Evolutionary conservation across 2,888 invertebrate genomes (phyloP), one percentile per base, ranked within the genome.

Genomic region (Hypomecis atomaria): DNA sequence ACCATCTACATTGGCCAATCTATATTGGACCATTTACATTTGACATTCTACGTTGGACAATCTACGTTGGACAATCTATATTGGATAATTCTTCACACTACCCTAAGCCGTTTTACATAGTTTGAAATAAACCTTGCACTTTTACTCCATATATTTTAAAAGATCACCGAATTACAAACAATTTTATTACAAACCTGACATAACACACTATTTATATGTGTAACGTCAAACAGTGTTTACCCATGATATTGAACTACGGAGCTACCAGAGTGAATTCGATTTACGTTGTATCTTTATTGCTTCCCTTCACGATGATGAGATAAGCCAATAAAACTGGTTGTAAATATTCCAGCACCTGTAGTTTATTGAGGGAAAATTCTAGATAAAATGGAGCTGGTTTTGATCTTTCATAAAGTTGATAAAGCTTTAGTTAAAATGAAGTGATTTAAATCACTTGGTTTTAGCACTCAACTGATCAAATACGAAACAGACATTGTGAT

Each of bases 251-350:
- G 13, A 53, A 63, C 47, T 63, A 42, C 65, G 57, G 43, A 55
- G 52, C n/a, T 48, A 23, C 44, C 44, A 11, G 37, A 57, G 11
- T 48, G 59, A 48, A 57, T 57, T 58, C 48, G 23, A 60, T 65
- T 43, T 61, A 37, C 48, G 53, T 64, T 42, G 37, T 47, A 65
- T 57, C 42, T 65, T 65, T 65, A 65, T 65, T 60, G 53, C 65
- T 65, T 65, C 60, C 65, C 57, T 60, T 65, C 60, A 47, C 38
- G 33, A 43, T 55, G 48, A 54, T 54, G 47, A 43, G 61, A 48
- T 63, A 48, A 59, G 47, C 45, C 40, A 53, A 48, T 60, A 60
- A 60, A 65, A 53, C 33, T 55, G 34, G 23, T 50, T 44, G 63
- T 55, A 59, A 64, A 64, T 44, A 56, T 48, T 40, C 56, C 4